Evolutionary conservation across 2,113 vertebrate species (phyloP), one percentile per base, ranked within the genome.

Genomic region (Pluvialis apricaria): DNA sequence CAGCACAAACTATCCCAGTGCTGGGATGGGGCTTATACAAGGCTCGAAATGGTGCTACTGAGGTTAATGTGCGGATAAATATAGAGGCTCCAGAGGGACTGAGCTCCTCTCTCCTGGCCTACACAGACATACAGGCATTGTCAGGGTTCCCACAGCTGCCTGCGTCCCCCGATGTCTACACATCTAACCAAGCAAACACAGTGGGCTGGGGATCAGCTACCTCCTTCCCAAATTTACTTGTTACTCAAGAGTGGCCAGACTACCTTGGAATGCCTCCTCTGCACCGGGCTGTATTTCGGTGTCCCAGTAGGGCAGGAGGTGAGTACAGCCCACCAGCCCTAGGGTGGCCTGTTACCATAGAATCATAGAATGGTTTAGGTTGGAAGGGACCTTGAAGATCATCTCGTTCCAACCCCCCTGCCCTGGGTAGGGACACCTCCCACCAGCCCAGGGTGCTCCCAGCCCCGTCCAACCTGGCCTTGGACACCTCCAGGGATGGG

Each of bases 181-280:
- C 26, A 10, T 6, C 42, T 4, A 7, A 4, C 10, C 29, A 4
- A 9, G 31, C n/a, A 24, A 54, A 15, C 17, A 6, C n/a, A 9
- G 25, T 0, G 12, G 40, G 31, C 0, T 31, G 47, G 40, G 52
- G 10, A 3, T 29, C 20, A 5, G 25, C 70, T 49, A 16, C 1
- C 28, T 34, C 20, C 66, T 70, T 40, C 65, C 49, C 89, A 18
- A 22, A 45, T 17, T 45, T 45, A 19, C 45, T 45, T 45, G 18
- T 9, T 16, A 8, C 10, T 31, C 34, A 9, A 7, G 76, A 61
- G 52, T 3, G 26, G 47, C 12, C 21, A 32, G 54, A 28, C 20
- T 34, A 10, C 3, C 34, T 9, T 2, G 57, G 44, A 22, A 34
- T 17, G 8, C 26, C 31, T 32, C 9, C 57, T 68, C 68, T 25